These are phyloP conservation scores for Aphis craccivora DNA, from an alignment of 1,140 invertebrate species.

Conservation along the genomic window DNA sequence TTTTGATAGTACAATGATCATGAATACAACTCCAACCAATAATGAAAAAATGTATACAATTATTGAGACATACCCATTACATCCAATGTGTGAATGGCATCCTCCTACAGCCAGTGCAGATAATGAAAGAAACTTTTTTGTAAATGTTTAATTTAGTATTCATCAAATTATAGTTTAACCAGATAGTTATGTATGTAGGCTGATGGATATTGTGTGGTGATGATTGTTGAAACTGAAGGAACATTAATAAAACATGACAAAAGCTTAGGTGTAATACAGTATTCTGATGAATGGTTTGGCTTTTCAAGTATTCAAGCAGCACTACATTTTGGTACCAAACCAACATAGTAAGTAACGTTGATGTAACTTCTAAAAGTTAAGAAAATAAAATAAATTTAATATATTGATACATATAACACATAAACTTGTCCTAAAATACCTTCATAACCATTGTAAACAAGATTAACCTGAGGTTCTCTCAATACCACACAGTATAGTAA, in stretches of 20 bases:
- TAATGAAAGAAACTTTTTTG: neutral
- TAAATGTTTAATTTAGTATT: neutral
- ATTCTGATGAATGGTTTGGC: neutral
- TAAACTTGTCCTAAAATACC: neutral
- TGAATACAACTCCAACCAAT: neutral
- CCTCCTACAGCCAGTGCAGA: neutral
- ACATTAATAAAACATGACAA: conserved; percentile 22
- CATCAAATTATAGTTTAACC: neutral
- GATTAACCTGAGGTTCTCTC: neutral
- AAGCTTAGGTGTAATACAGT: conserved; percentile 21
- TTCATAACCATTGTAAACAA: neutral
- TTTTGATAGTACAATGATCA: neutral
- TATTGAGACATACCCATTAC: neutral
- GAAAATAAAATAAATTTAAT: neutral
- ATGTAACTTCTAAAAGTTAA: neutral
- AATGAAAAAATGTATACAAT: neutral
- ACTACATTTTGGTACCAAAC: conserved; percentile 21
- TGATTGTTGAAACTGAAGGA: conserved; percentile 30
- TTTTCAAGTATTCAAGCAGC: conserved; percentile 40
- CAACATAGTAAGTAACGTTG: conserved; percentile 24
- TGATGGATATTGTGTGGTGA: conserved; percentile 37
- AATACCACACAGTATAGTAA: neutral
- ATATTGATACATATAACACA: neutral
- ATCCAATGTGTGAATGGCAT: conserved; percentile 38
- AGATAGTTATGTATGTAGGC: conserved; percentile 1